These are phyloP conservation scores for Agonum fuliginosum DNA, from an alignment of 2,888 invertebrate species.

Conservation along the genomic window DNA sequence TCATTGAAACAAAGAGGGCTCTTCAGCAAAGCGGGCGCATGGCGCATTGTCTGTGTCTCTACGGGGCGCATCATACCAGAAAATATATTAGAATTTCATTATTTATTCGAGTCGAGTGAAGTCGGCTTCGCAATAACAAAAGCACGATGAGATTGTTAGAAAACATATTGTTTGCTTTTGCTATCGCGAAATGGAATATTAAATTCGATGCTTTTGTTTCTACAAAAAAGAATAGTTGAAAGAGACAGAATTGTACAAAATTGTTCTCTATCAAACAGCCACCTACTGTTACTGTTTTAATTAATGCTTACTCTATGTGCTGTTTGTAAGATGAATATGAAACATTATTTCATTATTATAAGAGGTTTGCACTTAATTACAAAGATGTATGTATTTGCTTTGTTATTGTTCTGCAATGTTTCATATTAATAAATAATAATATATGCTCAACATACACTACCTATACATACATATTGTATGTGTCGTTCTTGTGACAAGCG, in stretches of 20 bases:
- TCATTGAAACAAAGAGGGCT: constrained; percentile 63
- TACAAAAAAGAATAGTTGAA: not conserved
- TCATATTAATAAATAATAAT: no score
- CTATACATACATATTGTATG: no score
- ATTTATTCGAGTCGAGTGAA: not conserved
- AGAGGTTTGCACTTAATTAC: no score
- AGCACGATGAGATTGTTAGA: not conserved
- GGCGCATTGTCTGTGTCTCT: constrained; percentile 39
- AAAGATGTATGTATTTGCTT: no score
- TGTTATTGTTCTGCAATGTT: no score
- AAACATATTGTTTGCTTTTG: constrained; percentile 20
- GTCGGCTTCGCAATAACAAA: constrained; percentile 18
- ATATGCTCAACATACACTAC: no score
- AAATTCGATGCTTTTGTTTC: not conserved
- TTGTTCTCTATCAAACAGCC: no score
- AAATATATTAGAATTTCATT: constrained; percentile 51
- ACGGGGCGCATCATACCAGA: constrained; percentile 13
- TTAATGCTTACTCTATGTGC: no score
- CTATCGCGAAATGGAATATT: not conserved
- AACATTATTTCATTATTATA: no score
- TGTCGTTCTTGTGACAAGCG: no score
- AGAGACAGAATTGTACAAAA: not conserved
- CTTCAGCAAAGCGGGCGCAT: constrained; percentile 33
- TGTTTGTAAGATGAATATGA: no score
- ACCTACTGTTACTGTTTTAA: not conserved